phyloP scores from a whole-genome alignment of 2,113 vertebrate genomes.

The Misgurnus anguillicaudatus region DNA sequence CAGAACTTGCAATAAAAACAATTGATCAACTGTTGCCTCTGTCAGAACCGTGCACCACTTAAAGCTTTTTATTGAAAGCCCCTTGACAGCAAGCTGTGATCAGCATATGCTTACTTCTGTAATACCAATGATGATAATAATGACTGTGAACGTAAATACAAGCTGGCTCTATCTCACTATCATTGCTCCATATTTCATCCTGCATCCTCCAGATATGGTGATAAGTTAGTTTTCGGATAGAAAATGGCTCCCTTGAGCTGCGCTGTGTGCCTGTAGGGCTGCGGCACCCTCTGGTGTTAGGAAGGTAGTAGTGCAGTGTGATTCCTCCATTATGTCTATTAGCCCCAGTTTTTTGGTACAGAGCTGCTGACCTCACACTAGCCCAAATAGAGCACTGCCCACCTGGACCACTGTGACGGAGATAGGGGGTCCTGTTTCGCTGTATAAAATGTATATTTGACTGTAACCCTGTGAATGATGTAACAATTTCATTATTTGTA shows the following conservation, averaged over 20 bases:
- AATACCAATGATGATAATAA: conserved; percentile 63
- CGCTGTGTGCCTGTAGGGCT: conserved; percentile 44
- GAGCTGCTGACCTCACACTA: conserved; percentile 16
- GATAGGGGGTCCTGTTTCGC: conserved; percentile 72
- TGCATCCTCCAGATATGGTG: conserved; percentile 51
- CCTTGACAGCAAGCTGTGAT: conserved; percentile 49
- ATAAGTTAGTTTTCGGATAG: conserved; percentile 43
- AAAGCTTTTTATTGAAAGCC: conserved; percentile 47
- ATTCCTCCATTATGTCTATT: conserved; percentile 28
- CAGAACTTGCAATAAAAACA: background rate
- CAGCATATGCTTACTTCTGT: conserved; percentile 46
- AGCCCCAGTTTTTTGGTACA: conserved; percentile 17
- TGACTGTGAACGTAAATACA: conserved; percentile 63
- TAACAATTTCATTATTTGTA: conserved; percentile 87
- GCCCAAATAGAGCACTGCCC: conserved; percentile 62
- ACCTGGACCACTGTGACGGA: conserved; percentile 77
- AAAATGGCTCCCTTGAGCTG: conserved; percentile 67
- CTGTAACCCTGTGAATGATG: conserved; percentile 87
- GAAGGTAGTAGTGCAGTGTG: conserved; percentile 39
- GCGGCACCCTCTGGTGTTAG: conserved; percentile 68
- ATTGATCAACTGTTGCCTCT: conserved; percentile 14
- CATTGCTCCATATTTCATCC: conserved; percentile 46
- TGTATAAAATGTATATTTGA: conserved; percentile 85
- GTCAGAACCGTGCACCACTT: conserved; percentile 3
- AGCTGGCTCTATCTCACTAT: conserved; percentile 56